A percentile compares a stretch with the other conserved stretches of the same genome.
Conservation (phyloP, 2,113 vertebrate species). For the Tragelaphus imberbis region DNA sequence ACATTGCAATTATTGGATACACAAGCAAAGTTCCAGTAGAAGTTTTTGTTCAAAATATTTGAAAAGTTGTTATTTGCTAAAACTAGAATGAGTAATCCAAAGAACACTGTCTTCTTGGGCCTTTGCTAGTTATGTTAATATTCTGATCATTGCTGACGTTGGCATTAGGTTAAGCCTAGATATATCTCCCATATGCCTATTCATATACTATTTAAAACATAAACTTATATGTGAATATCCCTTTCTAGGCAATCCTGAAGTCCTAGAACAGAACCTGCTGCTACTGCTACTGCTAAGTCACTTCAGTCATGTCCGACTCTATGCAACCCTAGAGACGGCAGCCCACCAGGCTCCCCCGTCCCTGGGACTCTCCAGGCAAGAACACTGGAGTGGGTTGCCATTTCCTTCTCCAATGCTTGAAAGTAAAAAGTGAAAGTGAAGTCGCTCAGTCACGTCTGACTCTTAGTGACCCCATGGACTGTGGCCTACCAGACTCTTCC, state of each 20-base stretch:
- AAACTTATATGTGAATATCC: background rate
- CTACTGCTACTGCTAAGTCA: no score
- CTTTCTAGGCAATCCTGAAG: background rate
- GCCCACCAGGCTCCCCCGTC: no score
- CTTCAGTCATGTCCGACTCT: no score
- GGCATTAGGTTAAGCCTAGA: background rate
- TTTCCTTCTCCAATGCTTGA: no score
- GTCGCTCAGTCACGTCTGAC: no score
- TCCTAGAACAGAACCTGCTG: background rate
- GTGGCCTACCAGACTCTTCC: no score
- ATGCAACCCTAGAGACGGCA: no score
- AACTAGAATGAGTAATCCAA: background rate
- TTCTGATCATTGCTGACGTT: background rate
- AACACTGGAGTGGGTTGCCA: no score
- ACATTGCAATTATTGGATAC: background rate
- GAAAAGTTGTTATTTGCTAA: background rate
- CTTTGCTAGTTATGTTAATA: background rate
- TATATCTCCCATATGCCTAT: background rate
- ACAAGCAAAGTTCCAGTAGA: background rate
- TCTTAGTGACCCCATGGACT: no score
- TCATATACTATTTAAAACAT: background rate
- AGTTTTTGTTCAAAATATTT: background rate
- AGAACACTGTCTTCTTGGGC: background rate
- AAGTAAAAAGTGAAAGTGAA: no score
- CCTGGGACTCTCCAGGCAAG: no score